phyloP scores from a whole-genome alignment of 2,888 invertebrate species.

The Automeris io region DNA sequence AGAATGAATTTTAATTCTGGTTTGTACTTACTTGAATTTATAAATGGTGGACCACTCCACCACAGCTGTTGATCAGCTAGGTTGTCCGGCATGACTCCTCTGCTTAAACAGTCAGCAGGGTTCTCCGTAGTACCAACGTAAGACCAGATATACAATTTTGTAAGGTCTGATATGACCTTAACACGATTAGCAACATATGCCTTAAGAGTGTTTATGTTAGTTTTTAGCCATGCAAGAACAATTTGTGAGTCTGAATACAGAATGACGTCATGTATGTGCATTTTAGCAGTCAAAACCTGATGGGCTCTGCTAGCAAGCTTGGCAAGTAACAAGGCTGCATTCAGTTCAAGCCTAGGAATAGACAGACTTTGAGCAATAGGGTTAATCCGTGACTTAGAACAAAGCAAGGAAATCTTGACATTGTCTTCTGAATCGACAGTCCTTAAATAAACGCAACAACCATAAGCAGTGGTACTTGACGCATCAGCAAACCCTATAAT shows the following conservation, averaged over 20 bases:
- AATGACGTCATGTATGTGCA: too few relatives aligned
- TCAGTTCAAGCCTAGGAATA: constrained; percentile 15
- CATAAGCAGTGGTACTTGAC: constrained; percentile 10
- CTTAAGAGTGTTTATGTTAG: constrained; percentile 9
- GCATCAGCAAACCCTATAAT: constrained; percentile 16
- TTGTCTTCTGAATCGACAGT: constrained; percentile 8
- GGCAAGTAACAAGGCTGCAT: not conserved
- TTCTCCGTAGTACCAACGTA: not conserved
- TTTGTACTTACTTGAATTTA: too few relatives aligned
- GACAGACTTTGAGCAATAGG: constrained; percentile 10
- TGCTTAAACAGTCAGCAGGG: not conserved
- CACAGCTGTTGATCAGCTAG: not conserved
- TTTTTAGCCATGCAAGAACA: constrained; percentile 5
- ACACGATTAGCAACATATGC: constrained; percentile 19
- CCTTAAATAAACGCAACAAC: constrained; percentile 10
- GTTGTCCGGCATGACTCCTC: not conserved
- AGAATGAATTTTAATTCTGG: too few relatives aligned
- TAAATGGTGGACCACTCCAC: not conserved
- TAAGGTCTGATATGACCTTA: constrained; percentile 7
- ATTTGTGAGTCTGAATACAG: too few relatives aligned
- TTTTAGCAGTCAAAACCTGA: too few relatives aligned
- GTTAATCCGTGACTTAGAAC: constrained; percentile 13
- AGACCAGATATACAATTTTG: not conserved
- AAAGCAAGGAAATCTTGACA: constrained; percentile 9
- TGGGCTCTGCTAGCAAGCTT: too few relatives aligned